Evolutionary conservation across 1,140 invertebrate genomes (phyloP).

Genomic region (Drosophila gunungcola): DNA sequence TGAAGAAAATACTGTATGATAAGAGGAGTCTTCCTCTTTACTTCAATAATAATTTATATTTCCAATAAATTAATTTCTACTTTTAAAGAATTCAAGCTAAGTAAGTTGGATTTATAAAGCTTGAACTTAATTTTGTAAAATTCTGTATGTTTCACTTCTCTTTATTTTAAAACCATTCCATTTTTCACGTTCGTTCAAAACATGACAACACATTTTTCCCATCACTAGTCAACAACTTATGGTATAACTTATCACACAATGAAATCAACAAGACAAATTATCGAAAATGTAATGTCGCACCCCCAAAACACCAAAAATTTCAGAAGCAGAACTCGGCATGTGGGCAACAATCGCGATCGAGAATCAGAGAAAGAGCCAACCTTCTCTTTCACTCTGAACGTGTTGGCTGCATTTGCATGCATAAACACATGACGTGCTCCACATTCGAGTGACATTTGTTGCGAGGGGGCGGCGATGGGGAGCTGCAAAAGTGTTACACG

Average conservation of each 20-base stretch:
- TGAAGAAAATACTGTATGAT: neutral
- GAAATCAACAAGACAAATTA: conserved; percentile 67
- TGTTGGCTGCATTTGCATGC: conserved; percentile 63
- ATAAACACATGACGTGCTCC: conserved; percentile 75
- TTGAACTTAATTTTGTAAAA: too few relatives aligned
- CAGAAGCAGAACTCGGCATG: conserved; percentile 56
- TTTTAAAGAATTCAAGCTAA: too few relatives aligned
- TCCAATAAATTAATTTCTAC: too few relatives aligned
- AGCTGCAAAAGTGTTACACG: conserved; percentile 69
- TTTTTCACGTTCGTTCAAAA: conserved; percentile 1
- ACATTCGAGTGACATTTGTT: conserved; percentile 75
- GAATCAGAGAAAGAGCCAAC: conserved; percentile 16
- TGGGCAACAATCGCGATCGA: conserved; percentile 62
- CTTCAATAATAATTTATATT: too few relatives aligned
- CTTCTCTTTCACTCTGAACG: conserved; percentile 20
- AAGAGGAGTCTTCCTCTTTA: too few relatives aligned
- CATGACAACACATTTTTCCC: conserved; percentile 16
- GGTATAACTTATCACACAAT: conserved; percentile 21
- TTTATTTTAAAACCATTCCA: neutral
- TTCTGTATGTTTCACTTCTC: neutral
- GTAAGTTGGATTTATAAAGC: too few relatives aligned
- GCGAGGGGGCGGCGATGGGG: conserved; percentile 12
- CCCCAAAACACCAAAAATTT: conserved; percentile 6
- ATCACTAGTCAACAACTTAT: conserved; percentile 13
- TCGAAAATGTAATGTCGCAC: conserved; percentile 42